These are phyloP conservation scores for Lepetodrilus schrolli DNA, from an alignment of 2,888 invertebrate genomes.

Conservation along the genomic window DNA sequence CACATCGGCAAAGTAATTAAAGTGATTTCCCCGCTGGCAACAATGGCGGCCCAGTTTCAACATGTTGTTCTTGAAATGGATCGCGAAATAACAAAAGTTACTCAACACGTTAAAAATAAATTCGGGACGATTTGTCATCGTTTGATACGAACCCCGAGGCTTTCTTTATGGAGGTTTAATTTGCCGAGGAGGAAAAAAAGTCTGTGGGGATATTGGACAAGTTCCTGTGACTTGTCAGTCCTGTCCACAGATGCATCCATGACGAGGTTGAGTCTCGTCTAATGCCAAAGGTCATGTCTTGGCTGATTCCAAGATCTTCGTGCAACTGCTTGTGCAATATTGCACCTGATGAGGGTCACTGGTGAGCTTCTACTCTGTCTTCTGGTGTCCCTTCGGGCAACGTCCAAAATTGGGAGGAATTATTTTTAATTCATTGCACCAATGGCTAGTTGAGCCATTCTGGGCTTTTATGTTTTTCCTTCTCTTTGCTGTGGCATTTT, in stretches of 20 bases:
- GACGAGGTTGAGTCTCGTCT: neutral
- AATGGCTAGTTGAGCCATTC: no score
- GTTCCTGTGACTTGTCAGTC: neutral
- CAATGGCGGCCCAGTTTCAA: slow-evolving; percentile 1
- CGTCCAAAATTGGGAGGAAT: no score
- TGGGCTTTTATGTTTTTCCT: no score
- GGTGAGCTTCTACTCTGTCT: neutral
- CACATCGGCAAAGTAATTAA: slow-evolving; percentile 16
- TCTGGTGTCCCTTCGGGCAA: no score
- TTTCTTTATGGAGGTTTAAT: neutral
- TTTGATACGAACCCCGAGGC: neutral
- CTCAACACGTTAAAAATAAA: slow-evolving; percentile 15
- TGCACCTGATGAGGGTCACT: neutral
- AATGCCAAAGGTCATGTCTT: neutral
- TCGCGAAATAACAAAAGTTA: neutral
- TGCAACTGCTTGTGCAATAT: neutral
- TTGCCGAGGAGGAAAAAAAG: neutral
- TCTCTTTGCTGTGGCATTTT: no score
- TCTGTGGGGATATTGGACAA: neutral
- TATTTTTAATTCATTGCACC: no score
- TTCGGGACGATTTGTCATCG: slow-evolving; percentile 7
- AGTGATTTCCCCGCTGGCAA: slow-evolving; percentile 13
- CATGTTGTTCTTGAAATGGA: slow-evolving; percentile 8
- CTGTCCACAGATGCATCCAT: neutral
- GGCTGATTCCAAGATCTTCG: no score